Conservation (phyloP, 2,888 invertebrate species). For the Dascillus cervinus region DNA sequence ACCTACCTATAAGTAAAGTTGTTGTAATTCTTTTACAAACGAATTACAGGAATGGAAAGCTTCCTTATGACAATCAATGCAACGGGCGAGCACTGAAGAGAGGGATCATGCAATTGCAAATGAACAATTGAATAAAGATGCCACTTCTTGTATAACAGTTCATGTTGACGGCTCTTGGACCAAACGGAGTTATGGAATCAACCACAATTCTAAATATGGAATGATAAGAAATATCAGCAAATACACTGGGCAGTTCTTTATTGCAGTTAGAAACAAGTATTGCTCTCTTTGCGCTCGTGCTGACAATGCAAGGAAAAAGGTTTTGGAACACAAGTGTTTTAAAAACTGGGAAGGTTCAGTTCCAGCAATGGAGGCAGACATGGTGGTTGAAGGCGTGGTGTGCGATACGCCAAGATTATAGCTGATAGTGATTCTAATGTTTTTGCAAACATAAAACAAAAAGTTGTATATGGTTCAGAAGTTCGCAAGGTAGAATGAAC, state of each 20-base stretch:
- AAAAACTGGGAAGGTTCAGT: slow-evolving; percentile 17
- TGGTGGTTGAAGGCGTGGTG: slow-evolving; percentile 16
- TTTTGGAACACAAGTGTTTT: slow-evolving; percentile 14
- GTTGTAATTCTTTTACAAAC: too few relatives aligned
- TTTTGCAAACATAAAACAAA: too few relatives aligned
- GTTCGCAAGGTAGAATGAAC: too few relatives aligned
- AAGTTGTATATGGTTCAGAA: too few relatives aligned
- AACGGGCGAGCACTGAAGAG: too few relatives aligned
- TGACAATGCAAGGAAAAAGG: slow-evolving; percentile 4
- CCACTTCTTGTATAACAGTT: slow-evolving; percentile 19
- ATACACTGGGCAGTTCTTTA: slow-evolving; percentile 15
- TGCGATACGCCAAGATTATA: slow-evolving; percentile 13
- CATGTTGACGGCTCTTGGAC: slow-evolving; percentile 22
- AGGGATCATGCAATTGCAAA: slow-evolving; percentile 11
- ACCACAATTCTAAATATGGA: slow-evolving; percentile 19
- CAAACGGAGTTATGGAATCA: slow-evolving; percentile 18
- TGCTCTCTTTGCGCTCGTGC: slow-evolving; percentile 17
- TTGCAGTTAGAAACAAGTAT: too few relatives aligned
- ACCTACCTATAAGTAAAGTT: too few relatives aligned
- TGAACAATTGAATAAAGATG: slow-evolving; percentile 11
- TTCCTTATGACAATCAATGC: too few relatives aligned
- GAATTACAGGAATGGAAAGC: too few relatives aligned
- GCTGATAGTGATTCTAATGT: too few relatives aligned
- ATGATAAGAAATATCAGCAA: slow-evolving; percentile 18
- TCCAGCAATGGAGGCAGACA: slow-evolving; percentile 18